Conservation (phyloP, 2,888 invertebrate species). For the Sturmia bella region DNA sequence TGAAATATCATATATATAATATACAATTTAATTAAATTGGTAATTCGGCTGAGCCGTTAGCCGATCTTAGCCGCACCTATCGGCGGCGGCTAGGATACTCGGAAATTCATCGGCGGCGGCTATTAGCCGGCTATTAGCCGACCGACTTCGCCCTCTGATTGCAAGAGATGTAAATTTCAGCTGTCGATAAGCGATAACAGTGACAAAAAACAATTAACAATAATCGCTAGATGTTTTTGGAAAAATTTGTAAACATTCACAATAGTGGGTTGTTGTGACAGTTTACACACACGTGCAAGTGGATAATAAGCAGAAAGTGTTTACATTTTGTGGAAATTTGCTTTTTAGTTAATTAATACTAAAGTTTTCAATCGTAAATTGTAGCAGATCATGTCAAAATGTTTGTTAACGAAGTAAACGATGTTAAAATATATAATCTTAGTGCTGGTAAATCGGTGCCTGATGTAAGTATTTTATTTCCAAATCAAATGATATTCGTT, state of each 20-base stretch:
- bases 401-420: slow-evolving; percentile 96
- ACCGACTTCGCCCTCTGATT: too few species aligned
- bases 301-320: slow-evolving; percentile 25
- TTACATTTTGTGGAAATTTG: slow-evolving; percentile 39
- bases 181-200: slow-evolving; percentile 44
- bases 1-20: too few species aligned
- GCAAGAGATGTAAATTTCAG: slow-evolving; percentile 24
- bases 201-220: slow-evolving; percentile 10
- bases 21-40: too few species aligned
- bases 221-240: slow-evolving; percentile 3
- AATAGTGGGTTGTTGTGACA: slow-evolving; percentile 45
- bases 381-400: slow-evolving; percentile 82
- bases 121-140: too few species aligned
- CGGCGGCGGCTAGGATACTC: too few species aligned
- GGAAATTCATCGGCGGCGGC: too few species aligned
- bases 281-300: slow-evolving; percentile 52
- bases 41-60: too few species aligned
- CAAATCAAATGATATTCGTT: not conserved
- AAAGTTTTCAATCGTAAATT: not conserved
- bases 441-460: slow-evolving; percentile 98
- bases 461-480: slow-evolving; percentile 88
- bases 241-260: slow-evolving; percentile 19
- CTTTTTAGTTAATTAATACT: not conserved
- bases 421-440: slow-evolving; percentile 98
- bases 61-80: too few species aligned